Percentiles rank a stretch among this genome's conserved stretches.
Conservation (phyloP, 64 coral and sea anemone genomes). For the Platygyra sinensis region DNA sequence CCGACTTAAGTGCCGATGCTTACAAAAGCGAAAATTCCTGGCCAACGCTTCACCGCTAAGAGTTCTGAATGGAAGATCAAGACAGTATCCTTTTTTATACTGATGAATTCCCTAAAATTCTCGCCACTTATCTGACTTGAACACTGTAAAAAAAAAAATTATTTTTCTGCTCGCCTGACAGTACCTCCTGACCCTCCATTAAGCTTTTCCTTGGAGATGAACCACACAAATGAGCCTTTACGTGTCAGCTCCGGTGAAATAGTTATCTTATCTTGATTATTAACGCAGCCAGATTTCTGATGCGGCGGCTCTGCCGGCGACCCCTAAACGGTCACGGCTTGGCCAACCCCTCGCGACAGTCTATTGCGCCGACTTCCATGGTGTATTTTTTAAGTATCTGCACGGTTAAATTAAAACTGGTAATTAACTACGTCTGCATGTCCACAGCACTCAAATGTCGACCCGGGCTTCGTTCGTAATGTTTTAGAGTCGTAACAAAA, state of each 20-base stretch:
- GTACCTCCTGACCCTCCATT: slow-evolving; percentile 8
- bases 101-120: no score
- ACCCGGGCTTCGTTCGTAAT: no score
- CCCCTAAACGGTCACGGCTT: slow-evolving; percentile 55
- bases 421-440: no score
- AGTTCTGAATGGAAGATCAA: no score
- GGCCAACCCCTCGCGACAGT: background rate
- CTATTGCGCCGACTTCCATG: slow-evolving; percentile 61
- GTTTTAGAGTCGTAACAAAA: no score
- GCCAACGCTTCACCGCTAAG: no score
- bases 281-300: slow-evolving; percentile 46
- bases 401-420: background rate
- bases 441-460: no score
- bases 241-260: slow-evolving; percentile 51
- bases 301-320: slow-evolving; percentile 11
- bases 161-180: background rate
- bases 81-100: no score
- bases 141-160: no score
- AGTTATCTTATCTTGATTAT: slow-evolving; percentile 66
- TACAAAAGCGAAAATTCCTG: no score
- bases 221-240: slow-evolving; percentile 41
- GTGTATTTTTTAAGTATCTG: slow-evolving; percentile 56
- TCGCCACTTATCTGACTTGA: no score
- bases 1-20: no score
- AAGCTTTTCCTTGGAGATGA: slow-evolving; percentile 64